These are phyloP conservation scores for Capricornis sumatraensis DNA, from an alignment of 2,113 vertebrate genomes.

Conservation along the genomic window DNA sequence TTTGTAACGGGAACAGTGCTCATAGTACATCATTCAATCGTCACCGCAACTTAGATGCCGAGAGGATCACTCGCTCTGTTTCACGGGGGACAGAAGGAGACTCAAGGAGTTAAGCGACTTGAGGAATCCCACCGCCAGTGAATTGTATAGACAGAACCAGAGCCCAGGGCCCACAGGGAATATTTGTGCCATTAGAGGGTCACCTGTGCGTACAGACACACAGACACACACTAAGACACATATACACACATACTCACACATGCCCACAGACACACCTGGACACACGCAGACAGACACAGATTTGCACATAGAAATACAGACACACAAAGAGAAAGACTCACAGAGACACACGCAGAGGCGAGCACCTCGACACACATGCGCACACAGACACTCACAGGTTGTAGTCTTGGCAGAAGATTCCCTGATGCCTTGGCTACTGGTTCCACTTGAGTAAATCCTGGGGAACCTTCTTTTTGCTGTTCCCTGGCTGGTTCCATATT, in stretches of 20 bases:
- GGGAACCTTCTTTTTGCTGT: neutral
- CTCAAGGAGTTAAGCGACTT: neutral
- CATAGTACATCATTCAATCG: accelerated
- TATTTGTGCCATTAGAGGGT: neutral
- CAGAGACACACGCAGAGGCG: neutral
- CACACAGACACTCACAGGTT: neutral
- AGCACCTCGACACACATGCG: neutral
- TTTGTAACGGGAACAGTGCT: neutral
- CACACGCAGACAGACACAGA: neutral
- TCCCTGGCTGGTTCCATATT: neutral
- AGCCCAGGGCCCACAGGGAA: neutral
- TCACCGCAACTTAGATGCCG: neutral
- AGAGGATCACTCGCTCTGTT: neutral
- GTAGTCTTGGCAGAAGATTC: neutral
- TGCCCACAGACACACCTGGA: neutral
- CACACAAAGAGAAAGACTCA: neutral
- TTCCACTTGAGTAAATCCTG: neutral
- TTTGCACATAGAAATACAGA: no score
- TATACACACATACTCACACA: neutral
- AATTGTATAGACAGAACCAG: neutral
- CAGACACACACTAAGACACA: neutral
- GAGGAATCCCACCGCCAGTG: neutral
- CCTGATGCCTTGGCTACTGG: neutral
- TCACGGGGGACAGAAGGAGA: neutral
- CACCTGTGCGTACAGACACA: neutral